Conservation (phyloP, 2,888 invertebrate species). For the Frankliniella intonsa region DNA sequence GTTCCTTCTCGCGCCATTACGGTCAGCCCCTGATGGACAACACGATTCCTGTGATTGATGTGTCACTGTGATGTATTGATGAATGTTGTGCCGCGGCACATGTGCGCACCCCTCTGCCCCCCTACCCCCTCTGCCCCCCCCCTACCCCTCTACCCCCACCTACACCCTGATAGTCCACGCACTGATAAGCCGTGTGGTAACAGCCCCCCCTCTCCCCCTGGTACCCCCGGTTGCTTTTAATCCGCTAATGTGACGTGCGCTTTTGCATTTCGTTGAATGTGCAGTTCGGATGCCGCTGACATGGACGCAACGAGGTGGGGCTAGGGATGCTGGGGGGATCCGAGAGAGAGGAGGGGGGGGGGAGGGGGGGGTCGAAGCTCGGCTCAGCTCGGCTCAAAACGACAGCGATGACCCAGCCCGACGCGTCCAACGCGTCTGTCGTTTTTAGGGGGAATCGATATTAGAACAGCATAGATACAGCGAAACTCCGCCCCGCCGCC, state of each 20-base stretch:
- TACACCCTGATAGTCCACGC: neutral
- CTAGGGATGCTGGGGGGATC: neutral
- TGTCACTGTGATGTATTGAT: constrained; percentile 11
- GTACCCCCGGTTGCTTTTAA: neutral
- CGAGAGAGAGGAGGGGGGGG: neutral
- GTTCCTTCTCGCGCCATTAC: neutral
- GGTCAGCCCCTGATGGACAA: constrained; percentile 16
- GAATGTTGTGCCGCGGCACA: neutral
- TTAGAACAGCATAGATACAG: too few relatives aligned
- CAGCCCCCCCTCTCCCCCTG: neutral
- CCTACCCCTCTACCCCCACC: neutral
- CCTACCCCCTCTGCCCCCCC: neutral
- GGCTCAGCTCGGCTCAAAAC: neutral
- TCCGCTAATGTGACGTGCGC: constrained; percentile 15
- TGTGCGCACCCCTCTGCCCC: neutral
- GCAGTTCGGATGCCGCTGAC: constrained; percentile 17
- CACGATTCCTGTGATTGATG: constrained; percentile 26
- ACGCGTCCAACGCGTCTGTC: neutral
- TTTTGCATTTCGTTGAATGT: constrained; percentile 19
- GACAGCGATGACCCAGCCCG: neutral
- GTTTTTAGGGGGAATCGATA: neutral
- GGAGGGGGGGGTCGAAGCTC: neutral
- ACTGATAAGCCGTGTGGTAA: neutral
- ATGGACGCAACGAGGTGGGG: neutral
- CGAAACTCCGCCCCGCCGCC: too few relatives aligned